phyloP scores from a whole-genome alignment of 64 coral and sea anemone species.

The Dendronephthya gigantea region DNA sequence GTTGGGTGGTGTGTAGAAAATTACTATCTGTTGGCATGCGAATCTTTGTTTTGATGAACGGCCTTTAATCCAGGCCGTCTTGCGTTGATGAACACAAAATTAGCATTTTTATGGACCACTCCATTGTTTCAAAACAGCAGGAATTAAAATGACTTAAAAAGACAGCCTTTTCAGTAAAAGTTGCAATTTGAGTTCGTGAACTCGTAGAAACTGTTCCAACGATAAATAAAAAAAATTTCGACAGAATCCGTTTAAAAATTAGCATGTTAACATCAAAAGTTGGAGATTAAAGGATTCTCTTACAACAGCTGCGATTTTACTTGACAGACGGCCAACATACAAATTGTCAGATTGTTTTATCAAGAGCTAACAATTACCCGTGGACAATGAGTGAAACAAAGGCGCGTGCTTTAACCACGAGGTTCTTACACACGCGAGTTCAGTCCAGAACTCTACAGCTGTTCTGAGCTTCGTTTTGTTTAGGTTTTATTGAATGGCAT shows the following conservation, averaged over 20 bases:
- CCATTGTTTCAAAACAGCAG: neutral
- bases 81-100: neutral
- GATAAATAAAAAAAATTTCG: neutral
- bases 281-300: neutral
- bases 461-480: neutral
- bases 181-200: neutral
- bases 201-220: neutral
- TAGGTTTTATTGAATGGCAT: neutral
- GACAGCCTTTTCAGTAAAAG: neutral
- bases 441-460: neutral
- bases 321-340: neutral
- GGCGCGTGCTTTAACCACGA: neutral
- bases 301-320: neutral
- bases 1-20: neutral
- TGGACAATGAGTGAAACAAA: neutral
- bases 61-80: neutral
- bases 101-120: neutral
- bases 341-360: conserved; percentile 6
- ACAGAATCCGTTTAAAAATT: neutral
- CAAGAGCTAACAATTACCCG: neutral
- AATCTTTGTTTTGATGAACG: neutral
- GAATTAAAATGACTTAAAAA: neutral
- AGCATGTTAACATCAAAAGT: neutral
- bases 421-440: neutral
- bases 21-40: neutral